Base-by-base conservation (phyloP, 1,140 invertebrate genomes). In the Stegodyphus dumicola region DNA sequence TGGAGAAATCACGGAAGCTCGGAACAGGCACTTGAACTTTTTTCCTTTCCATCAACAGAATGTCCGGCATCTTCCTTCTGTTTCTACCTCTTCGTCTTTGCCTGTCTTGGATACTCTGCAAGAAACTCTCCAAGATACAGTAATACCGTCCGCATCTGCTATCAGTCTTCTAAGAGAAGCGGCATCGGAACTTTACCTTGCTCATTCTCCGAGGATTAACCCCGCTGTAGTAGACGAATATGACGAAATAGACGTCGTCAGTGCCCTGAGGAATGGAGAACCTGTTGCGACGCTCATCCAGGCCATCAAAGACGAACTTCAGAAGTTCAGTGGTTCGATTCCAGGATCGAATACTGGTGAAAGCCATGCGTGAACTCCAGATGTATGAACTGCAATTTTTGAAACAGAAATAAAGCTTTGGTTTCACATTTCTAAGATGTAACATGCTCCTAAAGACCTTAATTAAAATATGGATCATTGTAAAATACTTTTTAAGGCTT, bases 271-370 rank as follows among this genome's bases (percentile, higher is more conserved):
- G n/a, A 51, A 13, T n/a, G 75, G 67, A 2, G 81, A 87, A 54
- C 78, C 78, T 2, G 86, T 80, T 3, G 71, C 75, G n/a, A 64
- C 74, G 15, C 17, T 87, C 53, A 77, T 87, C 13, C 65, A 74
- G n/a, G 86, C 79, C 18, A 87, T 87, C 73, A 81, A 77, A 17
- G 86, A 87, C 6, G 86, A 87, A 66, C 53, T 87, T 11, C 79
- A 83, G 49, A 87, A 67, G 17, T 87, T 87, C 18, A 80, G 56
- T 17, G 66, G 73, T 9, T 77, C 86, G 2, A 49, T 80, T 7
- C 77, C 85, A 11, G 66, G 66, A 52, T 33, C 33, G 33, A 33
- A 33, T 33, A 33, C 33, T 33, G 33, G 33, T 33, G 85, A 86
- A 70, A 86, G 85, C 33, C 33, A 76, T 54, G 85, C 85, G 3